Evolutionary conservation across 2,888 invertebrate species (phyloP).

Genomic region (Fissipunctia ypsillon): DNA sequence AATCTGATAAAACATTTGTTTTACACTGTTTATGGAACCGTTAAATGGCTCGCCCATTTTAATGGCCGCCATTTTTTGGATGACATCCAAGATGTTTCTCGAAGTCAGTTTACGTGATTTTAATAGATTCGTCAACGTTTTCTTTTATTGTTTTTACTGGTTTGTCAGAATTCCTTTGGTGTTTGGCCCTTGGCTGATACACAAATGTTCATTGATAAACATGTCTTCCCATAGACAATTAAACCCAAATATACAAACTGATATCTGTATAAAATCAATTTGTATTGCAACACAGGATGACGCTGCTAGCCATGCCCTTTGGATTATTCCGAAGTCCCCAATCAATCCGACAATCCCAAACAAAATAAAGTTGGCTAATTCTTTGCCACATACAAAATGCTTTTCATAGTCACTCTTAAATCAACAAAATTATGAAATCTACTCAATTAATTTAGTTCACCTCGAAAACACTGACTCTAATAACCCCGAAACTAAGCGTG

Average conservation of each 20-base stretch:
- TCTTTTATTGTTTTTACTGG: constrained; percentile 49
- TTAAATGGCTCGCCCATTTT: constrained; percentile 78
- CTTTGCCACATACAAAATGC: not conserved
- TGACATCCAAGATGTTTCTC: constrained; percentile 67
- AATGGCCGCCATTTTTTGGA: constrained; percentile 71
- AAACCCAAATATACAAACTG: not conserved
- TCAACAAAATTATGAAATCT: not conserved
- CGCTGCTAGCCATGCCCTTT: not conserved
- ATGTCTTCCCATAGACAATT: not conserved
- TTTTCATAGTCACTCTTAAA: not conserved
- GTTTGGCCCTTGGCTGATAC: not conserved
- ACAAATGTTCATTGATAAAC: constrained; percentile 17
- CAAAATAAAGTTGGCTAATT: not conserved
- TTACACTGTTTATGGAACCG: constrained; percentile 80
- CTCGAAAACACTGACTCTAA: constrained; percentile 10
- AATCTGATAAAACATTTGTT: constrained; percentile 88
- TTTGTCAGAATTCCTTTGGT: constrained; percentile 5
- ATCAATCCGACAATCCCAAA: not conserved
- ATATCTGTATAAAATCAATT: not conserved
- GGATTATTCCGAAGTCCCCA: not conserved
- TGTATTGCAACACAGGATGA: not conserved
- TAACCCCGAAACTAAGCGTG: constrained; percentile 13
- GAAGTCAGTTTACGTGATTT: constrained; percentile 72
- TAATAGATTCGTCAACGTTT: constrained; percentile 64
- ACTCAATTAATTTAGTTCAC: constrained; percentile 30